Base-by-base conservation (phyloP, 2,888 invertebrate genomes). In the Hypsopygia costalis region DNA sequence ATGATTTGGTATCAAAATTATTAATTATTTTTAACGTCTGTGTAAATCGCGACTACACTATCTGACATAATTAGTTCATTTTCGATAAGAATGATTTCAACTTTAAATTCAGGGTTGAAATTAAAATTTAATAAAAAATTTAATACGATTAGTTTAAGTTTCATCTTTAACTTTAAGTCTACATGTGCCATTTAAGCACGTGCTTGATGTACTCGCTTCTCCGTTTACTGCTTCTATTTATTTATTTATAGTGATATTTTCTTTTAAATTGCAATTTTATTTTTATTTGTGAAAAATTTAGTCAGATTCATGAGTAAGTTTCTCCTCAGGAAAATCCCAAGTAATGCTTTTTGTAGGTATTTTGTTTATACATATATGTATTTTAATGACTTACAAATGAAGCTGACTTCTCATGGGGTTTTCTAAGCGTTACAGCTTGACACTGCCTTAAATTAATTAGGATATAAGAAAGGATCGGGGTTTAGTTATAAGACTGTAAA, bases 101-200 rank as follows among this genome's bases (percentile, higher is more conserved):
- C 4, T 4, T 16, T 16, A 16, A 4, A 16, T 16, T 16, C 16
- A 16, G 16, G 16, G 4, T 16, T 16, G 16, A 16, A 29, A 11
- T 29, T 29, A 9, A n/a, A 16, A 3, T 3, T 16, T 16, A 16
- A 16, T n/a, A n/a, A n/a, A n/a, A n/a, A n/a, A n/a, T n/a, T n/a
- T n/a, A 12, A 10, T 35, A 32, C 9, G 27, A 11, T 41, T 47
- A 46, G 34, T 21, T 34, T 51, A 46, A 49, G 48, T 38, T 36
- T 25, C 43, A 36, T 36, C 43, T 50, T 32, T 51, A 73, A 62
- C 56, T 40, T 61, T 82, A 85, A 81, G 69, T 75, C 72, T 81
- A 67, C 81, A 86, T 85, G 87, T 87, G 87, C 87, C 87, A 87
- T 87, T 75, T 58, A 57, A 46, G 87, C 87, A 88, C 87, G 85